Evolutionary conservation across 2,888 invertebrate genomes (phyloP), one percentile per base, ranked within the genome.

Genomic region (Pristionchus maxplancki): DNA sequence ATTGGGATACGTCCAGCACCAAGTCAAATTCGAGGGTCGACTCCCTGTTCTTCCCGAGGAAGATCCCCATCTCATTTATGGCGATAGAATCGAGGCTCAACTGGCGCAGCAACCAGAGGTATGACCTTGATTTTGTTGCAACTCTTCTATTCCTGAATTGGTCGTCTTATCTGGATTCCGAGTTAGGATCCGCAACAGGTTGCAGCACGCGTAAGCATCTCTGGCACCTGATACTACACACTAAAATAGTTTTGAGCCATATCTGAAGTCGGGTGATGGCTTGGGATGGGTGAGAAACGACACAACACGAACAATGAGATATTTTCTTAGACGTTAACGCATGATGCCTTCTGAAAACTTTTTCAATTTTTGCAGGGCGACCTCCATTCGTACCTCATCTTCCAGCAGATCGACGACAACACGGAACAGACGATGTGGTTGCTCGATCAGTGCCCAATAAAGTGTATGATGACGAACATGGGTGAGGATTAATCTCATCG

Each of bases 31-130:
- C 78, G n/a, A 48, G n/a, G 44, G 48, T n/a, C 37, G 64, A 24
- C n/a, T 85, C 4, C 85, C 85, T 3, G 6, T 85, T n/a, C 31
- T 71, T 4, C 87, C 87, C 9, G 87, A 87, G 53, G 87, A 87
- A 5, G 87, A 87, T 87, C 87, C 87, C 24, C 34, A 87, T 53
- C 31, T 53, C 1, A 31, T 67, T 24, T 87, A 74, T 24, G 87
- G 87, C 9, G 74, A 87, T 24, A 40, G 87, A 8, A 74, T 87
- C 13, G 71, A 50, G 2, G 50, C 50, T 0, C 87, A 87, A 34
- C 67, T 87, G 37, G 34, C 64, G 13, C 44, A 62, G 44, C 24
- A n/a, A 31, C 83, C 83, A 28, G 34, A 48, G 11, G 83, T 78
- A 3, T 44, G 78, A 17, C 11, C 9, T 71, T n/a, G n/a, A n/a